Evolutionary conservation across 2,797 vertebrate species (phyloP), one percentile per base, ranked within the genome.

Genomic region (Galaxias olidus): DNA sequence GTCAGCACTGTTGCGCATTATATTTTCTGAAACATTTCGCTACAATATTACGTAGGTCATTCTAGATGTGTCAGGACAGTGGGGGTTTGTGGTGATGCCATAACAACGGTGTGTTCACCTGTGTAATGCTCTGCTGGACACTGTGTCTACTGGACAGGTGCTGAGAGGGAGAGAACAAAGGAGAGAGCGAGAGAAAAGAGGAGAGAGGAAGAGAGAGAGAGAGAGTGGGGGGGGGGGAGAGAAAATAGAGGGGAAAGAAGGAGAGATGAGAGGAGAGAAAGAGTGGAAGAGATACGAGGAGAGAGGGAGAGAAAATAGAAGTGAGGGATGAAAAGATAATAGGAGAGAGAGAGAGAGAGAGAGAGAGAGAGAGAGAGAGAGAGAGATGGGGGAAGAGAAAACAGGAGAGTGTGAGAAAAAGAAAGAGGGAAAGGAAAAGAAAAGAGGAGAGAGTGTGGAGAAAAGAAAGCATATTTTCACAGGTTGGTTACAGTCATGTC

Each of bases 71-170:
- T n/a, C 6, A 6, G 30, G 30, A 30, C 30, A 30, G 30, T 30
- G 30, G 6, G 30, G 30, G 30, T 30, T n/a, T 2, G 30, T 30
- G 30, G 30, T 30, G 30, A 30, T 30, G 30, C 6, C 6, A 6
- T 30, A 6, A 30, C 30, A n/a, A n/a, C n/a, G n/a, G n/a, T 66
- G 0, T 1, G 30, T 10, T 59, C 68, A 97, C 96, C 96, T 97
- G 96, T 47, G 95, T 91, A 12, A 92, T 94, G 87, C 93, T 97
- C 82, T 96, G 96, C 68, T 97, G 96, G 4, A 96, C 94, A 10
- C 94, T 96, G 91, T 97, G 95, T 76, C 94, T 91, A 78, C 96
- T 98, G 60, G 94, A 96, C 66, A 97, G 91, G 79, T 98, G 96
- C 96, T 94, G 81, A 61, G 71, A 75, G 85, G 73, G 81, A 41